Conservation (phyloP, 2,888 invertebrate genomes). For the Polymixis lichenea region DNA sequence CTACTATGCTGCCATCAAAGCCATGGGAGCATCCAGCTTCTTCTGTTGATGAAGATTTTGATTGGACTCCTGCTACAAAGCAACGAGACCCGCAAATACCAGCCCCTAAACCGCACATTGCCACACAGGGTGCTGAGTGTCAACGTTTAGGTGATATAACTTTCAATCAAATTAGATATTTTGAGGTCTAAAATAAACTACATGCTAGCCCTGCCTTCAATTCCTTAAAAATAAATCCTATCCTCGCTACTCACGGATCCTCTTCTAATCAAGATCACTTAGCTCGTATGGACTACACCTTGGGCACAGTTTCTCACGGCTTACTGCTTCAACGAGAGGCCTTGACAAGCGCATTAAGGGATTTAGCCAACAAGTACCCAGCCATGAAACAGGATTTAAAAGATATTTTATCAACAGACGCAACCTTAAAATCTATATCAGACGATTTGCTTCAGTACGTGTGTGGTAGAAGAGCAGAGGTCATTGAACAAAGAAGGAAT, state of each 20-base stretch:
- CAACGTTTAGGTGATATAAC: constrained; percentile 6
- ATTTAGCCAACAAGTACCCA: not conserved
- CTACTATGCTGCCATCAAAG: not conserved
- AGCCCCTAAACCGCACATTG: constrained; percentile 3
- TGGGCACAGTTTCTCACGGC: constrained; percentile 11
- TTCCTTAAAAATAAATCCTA: constrained; percentile 27
- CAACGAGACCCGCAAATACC: not conserved
- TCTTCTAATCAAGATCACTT: constrained; percentile 10
- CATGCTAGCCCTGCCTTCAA: constrained; percentile 43
- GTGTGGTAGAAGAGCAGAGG: constrained; percentile 41
- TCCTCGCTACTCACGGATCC: constrained; percentile 2
- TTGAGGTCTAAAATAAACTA: constrained; percentile 44
- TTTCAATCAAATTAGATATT: constrained; percentile 32
- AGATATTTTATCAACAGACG: constrained; percentile 26
- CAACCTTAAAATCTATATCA: constrained; percentile 10
- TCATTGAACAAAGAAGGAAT: constrained; percentile 35
- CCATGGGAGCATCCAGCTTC: not conserved
- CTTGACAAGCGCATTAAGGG: not conserved
- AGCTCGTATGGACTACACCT: constrained; percentile 1
- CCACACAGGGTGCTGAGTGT: constrained; percentile 18
- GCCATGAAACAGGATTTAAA: constrained; percentile 26
- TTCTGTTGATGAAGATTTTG: not conserved
- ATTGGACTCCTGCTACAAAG: constrained; percentile 5
- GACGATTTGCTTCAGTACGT: constrained; percentile 44
- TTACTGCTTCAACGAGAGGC: constrained; percentile 10